Percentiles rank a stretch among this genome's conserved stretches.
Conservation (phyloP, 2,888 invertebrate genomes). For the Scaptomyza tumidula region DNA sequence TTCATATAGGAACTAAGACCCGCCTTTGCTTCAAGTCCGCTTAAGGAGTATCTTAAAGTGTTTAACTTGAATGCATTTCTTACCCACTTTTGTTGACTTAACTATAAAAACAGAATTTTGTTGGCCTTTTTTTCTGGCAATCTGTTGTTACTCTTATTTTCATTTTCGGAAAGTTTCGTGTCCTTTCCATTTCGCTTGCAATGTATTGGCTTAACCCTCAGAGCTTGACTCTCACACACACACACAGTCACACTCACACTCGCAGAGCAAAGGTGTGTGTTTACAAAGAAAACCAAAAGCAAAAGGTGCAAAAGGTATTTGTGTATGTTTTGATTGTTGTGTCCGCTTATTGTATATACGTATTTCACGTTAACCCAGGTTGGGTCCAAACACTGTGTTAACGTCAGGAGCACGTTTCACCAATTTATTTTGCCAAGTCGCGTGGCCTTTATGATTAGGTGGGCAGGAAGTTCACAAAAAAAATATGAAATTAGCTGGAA, state of each 20-base stretch:
- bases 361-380: conserved; percentile 1
- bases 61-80: neutral
- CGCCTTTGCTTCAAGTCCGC: neutral
- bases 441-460: conserved; percentile 48
- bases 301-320: conserved; percentile 49
- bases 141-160: conserved; percentile 14
- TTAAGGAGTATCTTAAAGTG: conserved; percentile 34
- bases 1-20: neutral
- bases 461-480: conserved; percentile 39
- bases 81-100: conserved; percentile 16
- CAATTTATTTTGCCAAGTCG: conserved; percentile 63
- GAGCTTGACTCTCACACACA: conserved; percentile 48
- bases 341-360: conserved; percentile 4
- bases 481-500: conserved; percentile 76
- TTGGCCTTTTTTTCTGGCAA: conserved; percentile 33
- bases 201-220: conserved; percentile 58
- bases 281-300: conserved; percentile 28
- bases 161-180: conserved; percentile 34
- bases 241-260: neutral
- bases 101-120: conserved; percentile 30
- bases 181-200: conserved; percentile 66
- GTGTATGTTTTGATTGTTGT: conserved; percentile 38
- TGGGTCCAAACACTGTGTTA: conserved; percentile 62
- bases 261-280: conserved; percentile 32
- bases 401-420: conserved; percentile 72